phyloP scores from a whole-genome alignment of 2,888 invertebrate species.

The Hydroisotoma schaefferi region DNA sequence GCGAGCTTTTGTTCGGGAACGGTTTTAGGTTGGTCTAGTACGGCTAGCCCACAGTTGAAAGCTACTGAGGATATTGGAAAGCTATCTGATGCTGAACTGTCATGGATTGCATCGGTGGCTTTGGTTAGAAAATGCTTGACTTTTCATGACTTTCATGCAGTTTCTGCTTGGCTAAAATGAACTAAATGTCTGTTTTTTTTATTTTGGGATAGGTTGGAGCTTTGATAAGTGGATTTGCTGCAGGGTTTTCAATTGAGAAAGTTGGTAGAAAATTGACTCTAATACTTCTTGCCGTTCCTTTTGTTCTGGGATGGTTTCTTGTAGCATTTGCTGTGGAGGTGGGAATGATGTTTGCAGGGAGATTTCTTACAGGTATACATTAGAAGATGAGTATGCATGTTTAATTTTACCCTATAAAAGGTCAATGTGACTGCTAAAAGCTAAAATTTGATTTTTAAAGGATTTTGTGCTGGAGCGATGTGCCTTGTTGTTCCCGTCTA shows the following conservation, averaged over 20 bases:
- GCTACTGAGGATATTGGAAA: constrained; percentile 35
- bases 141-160: neutral
- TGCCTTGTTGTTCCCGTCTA: constrained; percentile 80
- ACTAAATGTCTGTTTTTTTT: neutral
- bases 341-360: constrained; percentile 55
- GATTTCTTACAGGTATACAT: constrained; percentile 48
- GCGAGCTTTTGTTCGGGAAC: constrained; percentile 74
- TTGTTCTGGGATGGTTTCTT: constrained; percentile 52
- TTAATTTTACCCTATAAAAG: too few species aligned
- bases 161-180: neutral
- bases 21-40: constrained; percentile 66
- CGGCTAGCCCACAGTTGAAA: constrained; percentile 55
- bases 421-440: neutral
- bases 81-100: constrained; percentile 60
- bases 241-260: constrained; percentile 39
- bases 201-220: constrained; percentile 48
- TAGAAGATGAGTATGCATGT: neutral
- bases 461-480: constrained; percentile 74
- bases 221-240: constrained; percentile 26
- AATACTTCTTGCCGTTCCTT: constrained; percentile 49
- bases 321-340: constrained; percentile 48
- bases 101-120: constrained; percentile 69
- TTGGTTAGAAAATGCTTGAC: constrained; percentile 22
- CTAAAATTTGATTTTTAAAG: constrained; percentile 52
- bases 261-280: constrained; percentile 17